Conservation (phyloP, 2,888 invertebrate genomes). For the Diogma glabrata region DNA sequence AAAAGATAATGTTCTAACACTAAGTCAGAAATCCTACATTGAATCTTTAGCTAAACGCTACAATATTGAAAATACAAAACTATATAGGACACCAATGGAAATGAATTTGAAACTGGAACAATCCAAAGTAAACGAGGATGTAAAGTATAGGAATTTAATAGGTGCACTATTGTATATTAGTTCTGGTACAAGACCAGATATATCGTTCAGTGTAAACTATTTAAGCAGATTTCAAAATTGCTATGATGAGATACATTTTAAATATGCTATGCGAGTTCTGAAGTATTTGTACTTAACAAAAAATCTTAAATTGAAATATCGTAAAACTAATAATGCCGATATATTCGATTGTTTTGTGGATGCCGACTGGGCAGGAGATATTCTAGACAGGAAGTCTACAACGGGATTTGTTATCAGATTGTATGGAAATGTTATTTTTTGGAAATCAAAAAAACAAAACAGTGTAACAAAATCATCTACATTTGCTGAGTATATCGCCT, state of each 20-base stretch:
- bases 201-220: slow-evolving; percentile 26
- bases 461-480: slow-evolving; percentile 23
- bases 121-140: not conserved
- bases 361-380: slow-evolving; percentile 28
- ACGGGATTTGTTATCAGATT: slow-evolving; percentile 28
- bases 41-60: not conserved
- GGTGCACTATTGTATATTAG: slow-evolving; percentile 24
- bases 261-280: too few species aligned
- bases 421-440: slow-evolving; percentile 25
- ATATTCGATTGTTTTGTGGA: slow-evolving; percentile 23
- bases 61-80: not conserved
- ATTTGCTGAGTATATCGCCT: slow-evolving; percentile 24
- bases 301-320: slow-evolving; percentile 20
- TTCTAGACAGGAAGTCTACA: slow-evolving; percentile 17
- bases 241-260: too few species aligned
- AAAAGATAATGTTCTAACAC: slow-evolving; percentile 20
- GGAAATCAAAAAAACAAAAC: slow-evolving; percentile 27
- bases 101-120: not conserved
- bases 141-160: slow-evolving; percentile 20
- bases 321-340: slow-evolving; percentile 14
- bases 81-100: not conserved
- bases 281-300: slow-evolving; percentile 24
- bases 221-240: slow-evolving; percentile 27
- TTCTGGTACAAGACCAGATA: slow-evolving; percentile 25
- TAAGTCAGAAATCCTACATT: slow-evolving; percentile 24